Evolutionary conservation across 2,888 invertebrate species (phyloP).

Genomic region (Phragmatobia fuliginosa): DNA sequence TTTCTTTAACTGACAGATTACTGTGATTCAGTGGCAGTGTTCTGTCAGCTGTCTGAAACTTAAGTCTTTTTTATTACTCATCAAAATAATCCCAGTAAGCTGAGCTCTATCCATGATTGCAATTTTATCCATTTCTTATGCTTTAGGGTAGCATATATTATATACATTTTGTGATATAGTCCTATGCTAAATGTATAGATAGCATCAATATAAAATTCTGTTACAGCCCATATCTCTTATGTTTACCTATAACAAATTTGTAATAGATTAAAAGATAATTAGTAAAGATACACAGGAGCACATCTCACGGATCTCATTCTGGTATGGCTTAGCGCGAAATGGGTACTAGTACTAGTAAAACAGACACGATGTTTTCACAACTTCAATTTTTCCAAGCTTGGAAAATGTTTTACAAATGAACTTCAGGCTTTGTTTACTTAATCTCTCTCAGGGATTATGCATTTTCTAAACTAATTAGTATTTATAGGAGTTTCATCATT

Average conservation of each 20-base stretch:
- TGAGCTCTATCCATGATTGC: background rate
- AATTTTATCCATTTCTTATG: background rate
- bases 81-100: background rate
- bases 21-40: background rate
- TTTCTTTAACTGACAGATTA: slow-evolving; percentile 3
- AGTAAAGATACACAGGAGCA: background rate
- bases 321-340: background rate
- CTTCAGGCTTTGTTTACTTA: background rate
- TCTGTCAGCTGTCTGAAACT: background rate
- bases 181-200: background rate
- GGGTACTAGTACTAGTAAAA: no score
- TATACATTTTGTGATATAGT: no score
- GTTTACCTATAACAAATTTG: background rate
- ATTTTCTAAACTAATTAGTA: background rate
- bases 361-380: background rate
- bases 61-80: background rate
- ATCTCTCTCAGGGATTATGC: background rate
- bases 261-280: background rate
- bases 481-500: background rate
- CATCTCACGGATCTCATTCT: background rate
- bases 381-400: no score
- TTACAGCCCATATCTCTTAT: background rate
- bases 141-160: background rate
- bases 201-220: background rate
- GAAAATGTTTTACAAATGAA: background rate